Conservation (phyloP, 1,140 invertebrate genomes). For the Trichogramma pretiosum region DNA sequence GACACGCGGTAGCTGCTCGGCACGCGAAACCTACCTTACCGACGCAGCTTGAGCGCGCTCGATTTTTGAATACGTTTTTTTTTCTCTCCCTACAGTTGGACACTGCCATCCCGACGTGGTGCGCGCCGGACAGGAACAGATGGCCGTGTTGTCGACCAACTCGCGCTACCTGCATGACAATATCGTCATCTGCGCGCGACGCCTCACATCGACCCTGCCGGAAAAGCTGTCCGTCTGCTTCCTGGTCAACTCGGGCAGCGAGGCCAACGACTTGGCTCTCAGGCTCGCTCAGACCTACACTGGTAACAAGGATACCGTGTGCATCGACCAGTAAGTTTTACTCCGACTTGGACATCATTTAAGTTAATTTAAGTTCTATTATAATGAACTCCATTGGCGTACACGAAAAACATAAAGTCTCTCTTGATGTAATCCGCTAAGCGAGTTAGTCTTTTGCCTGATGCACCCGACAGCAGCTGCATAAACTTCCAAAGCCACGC, state of each 20-base stretch:
- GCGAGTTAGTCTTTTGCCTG: no score
- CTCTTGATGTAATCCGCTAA: no score
- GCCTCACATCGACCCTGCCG: constrained; percentile 72
- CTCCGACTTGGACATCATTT: no score
- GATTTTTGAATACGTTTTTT: no score
- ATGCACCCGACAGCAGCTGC: no score
- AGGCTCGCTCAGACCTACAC: constrained; percentile 84
- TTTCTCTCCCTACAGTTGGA: constrained; percentile 61
- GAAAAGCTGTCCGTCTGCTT: constrained; percentile 83
- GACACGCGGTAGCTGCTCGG: no score
- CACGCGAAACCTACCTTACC: constrained; percentile 2
- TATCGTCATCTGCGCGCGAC: constrained; percentile 81
- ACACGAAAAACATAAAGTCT: no score
- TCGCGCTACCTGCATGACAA: constrained; percentile 93
- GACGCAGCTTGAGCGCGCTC: no score
- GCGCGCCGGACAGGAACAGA: constrained; percentile 76
- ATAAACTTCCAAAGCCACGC: no score
- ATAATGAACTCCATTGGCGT: neutral
- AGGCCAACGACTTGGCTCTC: constrained; percentile 95
- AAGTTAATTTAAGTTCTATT: neutral
- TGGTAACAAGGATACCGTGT: constrained; percentile 79
- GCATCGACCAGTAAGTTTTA: constrained; percentile 87
- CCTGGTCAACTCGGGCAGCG: constrained; percentile 98
- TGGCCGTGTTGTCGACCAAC: constrained; percentile 85
- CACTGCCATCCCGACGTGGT: constrained; percentile 95